These are phyloP conservation scores for Brachyhypopomus occidentalis DNA, from an alignment of 2,113 vertebrate genomes.

Conservation along the genomic window DNA sequence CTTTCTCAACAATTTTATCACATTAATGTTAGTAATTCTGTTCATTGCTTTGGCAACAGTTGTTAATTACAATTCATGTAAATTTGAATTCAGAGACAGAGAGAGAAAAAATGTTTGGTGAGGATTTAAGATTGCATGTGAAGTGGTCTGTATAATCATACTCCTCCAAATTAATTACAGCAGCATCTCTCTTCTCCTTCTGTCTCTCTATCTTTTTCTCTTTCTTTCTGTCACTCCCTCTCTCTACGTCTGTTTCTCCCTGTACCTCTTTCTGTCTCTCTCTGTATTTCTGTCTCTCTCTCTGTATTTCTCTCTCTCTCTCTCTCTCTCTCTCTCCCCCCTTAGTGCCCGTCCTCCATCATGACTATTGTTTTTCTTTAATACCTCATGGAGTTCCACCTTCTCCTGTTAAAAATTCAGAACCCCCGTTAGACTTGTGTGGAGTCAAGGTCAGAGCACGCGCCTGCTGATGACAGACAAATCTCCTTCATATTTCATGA, in stretches of 20 bases:
- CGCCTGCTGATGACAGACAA: slow-evolving; percentile 64
- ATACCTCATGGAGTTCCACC: slow-evolving; percentile 61
- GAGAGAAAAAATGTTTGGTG: background rate
- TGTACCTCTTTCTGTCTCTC: background rate
- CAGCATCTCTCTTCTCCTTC: slow-evolving; percentile 24
- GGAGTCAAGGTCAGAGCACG: slow-evolving; percentile 65
- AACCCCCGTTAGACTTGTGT: slow-evolving; percentile 62
- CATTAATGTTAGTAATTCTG: too few relatives aligned
- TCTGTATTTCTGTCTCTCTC: background rate
- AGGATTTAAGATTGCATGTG: slow-evolving; percentile 25
- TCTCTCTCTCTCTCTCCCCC: background rate
- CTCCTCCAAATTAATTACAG: slow-evolving; percentile 56
- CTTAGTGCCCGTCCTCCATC: slow-evolving; percentile 42
- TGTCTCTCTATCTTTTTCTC: slow-evolving; percentile 15
- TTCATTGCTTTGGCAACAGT: background rate
- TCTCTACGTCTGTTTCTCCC: background rate
- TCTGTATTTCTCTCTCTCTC: background rate
- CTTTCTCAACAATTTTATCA: too few relatives aligned
- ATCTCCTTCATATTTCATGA: slow-evolving; percentile 71
- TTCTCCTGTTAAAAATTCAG: slow-evolving; percentile 66
- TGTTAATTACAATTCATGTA: background rate
- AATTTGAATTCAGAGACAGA: background rate
- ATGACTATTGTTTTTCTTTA: slow-evolving; percentile 58
- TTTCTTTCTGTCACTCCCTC: too few relatives aligned
- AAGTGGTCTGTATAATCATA: slow-evolving; percentile 11